These are phyloP conservation scores for Sminthurides bifidus DNA, from an alignment of 1,140 invertebrate species.

Conservation along the genomic window DNA sequence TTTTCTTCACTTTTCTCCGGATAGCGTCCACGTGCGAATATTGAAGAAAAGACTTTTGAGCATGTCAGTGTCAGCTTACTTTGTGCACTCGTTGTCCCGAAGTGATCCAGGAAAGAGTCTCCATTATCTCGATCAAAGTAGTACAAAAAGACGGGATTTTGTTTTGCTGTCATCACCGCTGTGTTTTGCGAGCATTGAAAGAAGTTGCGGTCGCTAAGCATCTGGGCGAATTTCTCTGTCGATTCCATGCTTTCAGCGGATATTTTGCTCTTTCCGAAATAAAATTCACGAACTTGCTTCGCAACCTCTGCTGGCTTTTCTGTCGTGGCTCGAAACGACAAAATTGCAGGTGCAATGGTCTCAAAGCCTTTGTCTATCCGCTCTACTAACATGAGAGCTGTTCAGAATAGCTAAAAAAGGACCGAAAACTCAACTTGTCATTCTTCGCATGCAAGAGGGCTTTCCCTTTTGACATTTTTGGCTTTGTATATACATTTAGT, in stretches of 20 bases:
- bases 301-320: not conserved
- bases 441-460: no score
- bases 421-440: no score
- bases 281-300: conserved; percentile 13
- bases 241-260: not conserved
- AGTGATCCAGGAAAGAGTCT: conserved; percentile 1
- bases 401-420: not conserved
- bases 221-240: conserved; percentile 1
- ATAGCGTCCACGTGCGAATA: no score
- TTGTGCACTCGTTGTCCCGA: not conserved
- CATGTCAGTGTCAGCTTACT: no score
- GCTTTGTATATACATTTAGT: no score
- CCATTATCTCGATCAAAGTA: conserved; percentile 8
- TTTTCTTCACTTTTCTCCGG: no score
- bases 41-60: no score
- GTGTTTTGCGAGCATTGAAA: conserved; percentile 2
- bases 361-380: conserved; percentile 7
- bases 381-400: not conserved
- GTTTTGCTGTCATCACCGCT: not conserved
- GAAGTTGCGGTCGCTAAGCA: conserved; percentile 11
- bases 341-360: not conserved
- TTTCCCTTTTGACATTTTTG: no score
- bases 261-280: conserved; percentile 5
- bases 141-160: conserved; percentile 15
- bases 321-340: conserved; percentile 2